A percentile compares a stretch with the other conserved stretches of the same genome.
phyloP scores from a whole-genome alignment of 2,797 vertebrate genomes.

The Lagorchestes hirsutus region DNA sequence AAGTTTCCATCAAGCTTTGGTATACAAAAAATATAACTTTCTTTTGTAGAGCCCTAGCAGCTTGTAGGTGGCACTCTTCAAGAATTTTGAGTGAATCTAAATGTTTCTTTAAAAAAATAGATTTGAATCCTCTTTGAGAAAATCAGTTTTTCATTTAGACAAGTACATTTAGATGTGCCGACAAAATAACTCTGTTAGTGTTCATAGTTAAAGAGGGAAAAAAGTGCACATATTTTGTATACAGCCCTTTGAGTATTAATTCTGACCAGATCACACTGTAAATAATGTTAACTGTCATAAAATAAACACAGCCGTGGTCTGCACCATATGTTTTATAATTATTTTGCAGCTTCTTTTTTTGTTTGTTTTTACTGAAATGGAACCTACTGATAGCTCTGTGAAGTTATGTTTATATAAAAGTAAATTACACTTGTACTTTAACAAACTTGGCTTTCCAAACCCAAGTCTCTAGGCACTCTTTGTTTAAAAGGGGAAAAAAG shows the following conservation, averaged over 20 bases:
- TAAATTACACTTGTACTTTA: conserved; percentile 77
- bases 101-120: conserved; percentile 60
- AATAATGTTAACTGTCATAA: conserved; percentile 84
- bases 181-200: conserved; percentile 67
- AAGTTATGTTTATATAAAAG: conserved; percentile 78
- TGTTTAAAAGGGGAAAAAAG: conserved; percentile 62
- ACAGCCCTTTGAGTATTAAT: conserved; percentile 81
- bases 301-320: conserved; percentile 81
- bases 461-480: conserved; percentile 60
- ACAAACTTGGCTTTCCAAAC: conserved; percentile 65
- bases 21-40: conserved; percentile 58
- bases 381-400: conserved; percentile 76
- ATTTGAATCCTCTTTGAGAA: conserved; percentile 68
- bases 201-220: conserved; percentile 67
- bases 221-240: conserved; percentile 71
- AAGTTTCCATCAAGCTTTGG: conserved; percentile 69
- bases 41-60: conserved; percentile 58
- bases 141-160: conserved; percentile 65
- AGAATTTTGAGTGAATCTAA: conserved; percentile 75
- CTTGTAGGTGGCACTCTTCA: conserved; percentile 73
- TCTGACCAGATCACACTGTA: conserved; percentile 83
- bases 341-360: conserved; percentile 81
- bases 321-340: conserved; percentile 82
- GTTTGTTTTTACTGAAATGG: conserved; percentile 82
- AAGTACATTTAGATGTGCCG: conserved; percentile 61